Percentiles rank a stretch among this genome's conserved stretches.
Conservation (phyloP, 1,140 invertebrate genomes). For the Ptiloglossa arizonensis region DNA sequence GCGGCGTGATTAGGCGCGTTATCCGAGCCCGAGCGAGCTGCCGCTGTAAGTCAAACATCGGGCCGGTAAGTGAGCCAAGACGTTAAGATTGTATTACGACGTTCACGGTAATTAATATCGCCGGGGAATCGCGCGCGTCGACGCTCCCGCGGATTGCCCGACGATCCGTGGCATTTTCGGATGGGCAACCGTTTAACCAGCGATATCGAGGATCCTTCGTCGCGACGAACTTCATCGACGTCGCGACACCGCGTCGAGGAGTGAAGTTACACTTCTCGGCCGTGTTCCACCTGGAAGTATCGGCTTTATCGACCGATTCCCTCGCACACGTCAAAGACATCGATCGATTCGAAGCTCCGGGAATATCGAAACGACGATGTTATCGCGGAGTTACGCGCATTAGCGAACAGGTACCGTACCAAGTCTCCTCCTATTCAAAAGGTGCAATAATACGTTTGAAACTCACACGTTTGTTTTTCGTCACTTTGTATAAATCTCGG, state of each 20-base stretch:
- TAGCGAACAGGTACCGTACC: too few relatives aligned
- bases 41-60: constrained; percentile 53
- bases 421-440: too few relatives aligned
- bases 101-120: constrained; percentile 57
- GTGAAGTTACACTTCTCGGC: background rate
- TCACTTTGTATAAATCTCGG: too few relatives aligned
- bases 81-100: constrained; percentile 52
- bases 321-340: background rate
- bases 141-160: constrained; percentile 2
- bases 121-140: constrained; percentile 15
- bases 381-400: too few relatives aligned
- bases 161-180: constrained; percentile 24
- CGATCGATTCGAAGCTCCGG: background rate
- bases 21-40: constrained; percentile 64
- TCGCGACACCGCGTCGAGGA: too few relatives aligned
- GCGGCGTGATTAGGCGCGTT: constrained; percentile 63
- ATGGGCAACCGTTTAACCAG: constrained; percentile 13
- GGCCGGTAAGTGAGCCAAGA: constrained; percentile 45
- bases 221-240: background rate
- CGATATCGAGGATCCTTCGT: background rate
- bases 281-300: background rate
- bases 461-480: too few relatives aligned
- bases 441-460: too few relatives aligned
- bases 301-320: background rate
- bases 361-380: background rate